Percentiles rank a stretch among this genome's conserved stretches.
Conservation (phyloP, 1,140 invertebrate genomes). For the Antheraea pernyi region DNA sequence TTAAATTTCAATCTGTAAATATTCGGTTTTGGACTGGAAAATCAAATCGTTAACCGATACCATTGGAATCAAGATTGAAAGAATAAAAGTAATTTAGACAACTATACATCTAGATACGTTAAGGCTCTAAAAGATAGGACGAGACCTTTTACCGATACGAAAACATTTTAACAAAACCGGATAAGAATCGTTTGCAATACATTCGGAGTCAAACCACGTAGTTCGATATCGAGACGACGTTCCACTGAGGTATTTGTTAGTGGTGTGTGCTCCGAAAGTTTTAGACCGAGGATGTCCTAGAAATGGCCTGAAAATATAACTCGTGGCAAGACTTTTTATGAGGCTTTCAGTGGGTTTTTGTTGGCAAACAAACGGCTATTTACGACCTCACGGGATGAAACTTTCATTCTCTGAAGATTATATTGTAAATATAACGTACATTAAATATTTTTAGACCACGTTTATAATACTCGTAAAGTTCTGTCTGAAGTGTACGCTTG, state of each 20-base stretch:
- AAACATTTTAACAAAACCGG: not conserved
- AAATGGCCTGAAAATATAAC: not conserved
- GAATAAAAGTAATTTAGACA: not conserved
- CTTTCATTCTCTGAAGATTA: not conserved
- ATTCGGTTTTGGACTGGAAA: no score
- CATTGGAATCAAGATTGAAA: no score
- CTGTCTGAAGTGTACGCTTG: no score
- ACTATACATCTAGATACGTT: not conserved
- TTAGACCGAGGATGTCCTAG: not conserved
- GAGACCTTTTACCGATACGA: no score
- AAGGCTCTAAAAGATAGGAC: not conserved
- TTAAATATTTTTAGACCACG: no score
- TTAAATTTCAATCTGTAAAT: no score
- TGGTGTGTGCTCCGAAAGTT: not conserved
- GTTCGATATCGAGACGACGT: not conserved
- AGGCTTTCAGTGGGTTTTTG: not conserved
- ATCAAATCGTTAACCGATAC: no score
- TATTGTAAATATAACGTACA: not conserved
- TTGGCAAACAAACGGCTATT: not conserved
- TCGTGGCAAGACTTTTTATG: conserved; percentile 1
- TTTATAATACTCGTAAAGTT: no score
- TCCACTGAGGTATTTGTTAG: not conserved
- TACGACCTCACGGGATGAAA: conserved; percentile 1
- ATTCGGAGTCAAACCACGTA: not conserved
- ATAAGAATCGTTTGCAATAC: not conserved